Base-by-base conservation (phyloP, 2,797 vertebrate genomes). In the Microctenopoma stevenorrisi region DNA sequence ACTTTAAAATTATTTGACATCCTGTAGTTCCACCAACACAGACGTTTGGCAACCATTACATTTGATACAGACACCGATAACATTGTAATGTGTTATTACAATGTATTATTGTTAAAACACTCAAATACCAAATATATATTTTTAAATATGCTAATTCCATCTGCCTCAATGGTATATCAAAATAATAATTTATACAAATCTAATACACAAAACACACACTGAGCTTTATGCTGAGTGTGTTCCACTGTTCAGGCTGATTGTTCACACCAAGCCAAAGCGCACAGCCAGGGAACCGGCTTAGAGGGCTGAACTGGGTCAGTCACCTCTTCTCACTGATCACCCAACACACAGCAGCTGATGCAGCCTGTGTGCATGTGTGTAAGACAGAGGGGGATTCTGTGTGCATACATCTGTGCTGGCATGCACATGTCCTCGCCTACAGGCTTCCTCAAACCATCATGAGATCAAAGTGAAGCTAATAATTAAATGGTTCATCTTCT, bases 221-320 rank as follows among this genome's bases (percentile, higher is more conserved):
- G 38, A 28, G 35, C 38, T 37, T 18, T 28, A 58, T 57, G 50
- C 37, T 22, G 13, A 57, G 12, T 56, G 52, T 62, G 52, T 79
- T 75, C 58, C 28, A 26, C 71, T 68, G 64, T 58, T 72, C 26
- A 57, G 61, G 79, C 72, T 53, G 71, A 84, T 83, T 83, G 71
- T 85, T 84, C 72, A 83, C 75, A 77, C 68, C 46, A 62, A 76
- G 58, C 9, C 52, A 64, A 50, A 72, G 48, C 37, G 43, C 57
- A 49, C 67, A 67, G 68, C 51, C 57, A 68, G 74, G 22, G 47
- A 80, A 46, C 64, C 40, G 70, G 73, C 76, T 81, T 67, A 78
- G 18, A 74, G 78, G 77, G 77, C 72, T 86, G 69, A 91, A 89
- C 7, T 87, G 85, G 85, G 89, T 92, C 89, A 91, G 71, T 65